These are phyloP conservation scores for Porites evermanni DNA, from an alignment of 92 coral and sea anemone genomes.

Conservation along the genomic window DNA sequence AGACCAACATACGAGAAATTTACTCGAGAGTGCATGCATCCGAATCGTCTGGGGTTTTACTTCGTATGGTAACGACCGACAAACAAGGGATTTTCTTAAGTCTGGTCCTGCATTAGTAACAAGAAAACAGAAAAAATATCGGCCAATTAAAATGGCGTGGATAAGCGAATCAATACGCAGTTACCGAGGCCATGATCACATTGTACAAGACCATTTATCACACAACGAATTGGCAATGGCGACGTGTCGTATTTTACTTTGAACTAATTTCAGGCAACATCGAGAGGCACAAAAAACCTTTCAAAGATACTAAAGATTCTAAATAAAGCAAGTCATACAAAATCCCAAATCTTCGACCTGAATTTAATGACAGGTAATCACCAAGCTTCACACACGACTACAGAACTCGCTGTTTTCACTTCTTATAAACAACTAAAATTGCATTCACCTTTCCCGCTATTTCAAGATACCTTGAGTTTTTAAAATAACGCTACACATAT, in stretches of 20 bases:
- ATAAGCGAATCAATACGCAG: neutral
- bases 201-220: neutral
- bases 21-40: neutral
- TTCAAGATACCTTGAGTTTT: too few species aligned
- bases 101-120: neutral
- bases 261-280: neutral
- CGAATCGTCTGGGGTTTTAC: neutral
- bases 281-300: neutral
- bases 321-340: neutral
- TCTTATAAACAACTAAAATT: conserved; percentile 14
- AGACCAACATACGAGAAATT: conserved; percentile 3
- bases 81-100: neutral
- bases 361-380: conserved; percentile 18
- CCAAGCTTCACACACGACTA: neutral
- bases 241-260: neutral
- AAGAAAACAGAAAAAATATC: neutral
- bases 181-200: neutral
- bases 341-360: neutral
- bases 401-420: conserved; percentile 14
- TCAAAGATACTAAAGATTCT: neutral
- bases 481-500: too few species aligned
- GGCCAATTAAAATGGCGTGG: conserved; percentile 2
- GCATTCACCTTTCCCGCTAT: too few species aligned
- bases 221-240: neutral
- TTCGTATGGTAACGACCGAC: neutral